A percentile compares a stretch with the other conserved stretches of the same genome.
Evolutionary conservation across 2,113 vertebrate species (phyloP).

Genomic region (Sapajus apella): DNA sequence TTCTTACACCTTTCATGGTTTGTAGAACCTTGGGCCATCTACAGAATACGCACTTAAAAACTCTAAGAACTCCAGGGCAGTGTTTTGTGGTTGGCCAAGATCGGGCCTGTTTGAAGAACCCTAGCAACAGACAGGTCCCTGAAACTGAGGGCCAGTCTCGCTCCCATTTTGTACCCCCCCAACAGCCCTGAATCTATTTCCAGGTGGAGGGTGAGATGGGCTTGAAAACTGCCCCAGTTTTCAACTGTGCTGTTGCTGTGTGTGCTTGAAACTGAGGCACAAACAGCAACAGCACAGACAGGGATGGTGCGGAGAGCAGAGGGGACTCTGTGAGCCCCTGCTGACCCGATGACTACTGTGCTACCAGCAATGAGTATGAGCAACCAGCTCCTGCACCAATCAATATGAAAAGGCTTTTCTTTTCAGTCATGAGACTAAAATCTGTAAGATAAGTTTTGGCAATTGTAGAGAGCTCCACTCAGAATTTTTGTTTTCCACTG

Average conservation of each 20-base stretch:
- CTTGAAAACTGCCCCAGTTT: no score
- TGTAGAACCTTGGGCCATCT: not conserved
- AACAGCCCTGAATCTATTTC: no score
- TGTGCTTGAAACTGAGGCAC: not conserved
- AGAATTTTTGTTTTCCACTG: no score
- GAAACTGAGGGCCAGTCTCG: not conserved
- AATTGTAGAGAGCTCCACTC: not conserved
- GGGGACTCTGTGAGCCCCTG: no score
- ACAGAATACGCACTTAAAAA: not conserved
- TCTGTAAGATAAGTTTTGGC: not conserved
- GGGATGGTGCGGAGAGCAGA: not conserved
- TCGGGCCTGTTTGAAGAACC: not conserved
- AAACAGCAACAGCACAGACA: not conserved
- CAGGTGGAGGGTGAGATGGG: no score
- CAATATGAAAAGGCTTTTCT: not conserved
- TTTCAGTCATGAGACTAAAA: not conserved
- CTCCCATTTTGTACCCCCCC: no score
- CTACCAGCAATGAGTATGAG: not conserved
- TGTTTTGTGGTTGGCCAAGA: not conserved
- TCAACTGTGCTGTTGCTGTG: no score
- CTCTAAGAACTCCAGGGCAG: not conserved
- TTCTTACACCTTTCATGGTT: not conserved
- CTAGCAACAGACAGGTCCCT: not conserved
- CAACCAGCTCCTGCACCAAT: not conserved
- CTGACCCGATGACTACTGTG: not conserved